Evolutionary conservation across 2,797 vertebrate species (phyloP), one percentile per base, ranked within the genome.

Genomic region (Rhabdomys pumilio): DNA sequence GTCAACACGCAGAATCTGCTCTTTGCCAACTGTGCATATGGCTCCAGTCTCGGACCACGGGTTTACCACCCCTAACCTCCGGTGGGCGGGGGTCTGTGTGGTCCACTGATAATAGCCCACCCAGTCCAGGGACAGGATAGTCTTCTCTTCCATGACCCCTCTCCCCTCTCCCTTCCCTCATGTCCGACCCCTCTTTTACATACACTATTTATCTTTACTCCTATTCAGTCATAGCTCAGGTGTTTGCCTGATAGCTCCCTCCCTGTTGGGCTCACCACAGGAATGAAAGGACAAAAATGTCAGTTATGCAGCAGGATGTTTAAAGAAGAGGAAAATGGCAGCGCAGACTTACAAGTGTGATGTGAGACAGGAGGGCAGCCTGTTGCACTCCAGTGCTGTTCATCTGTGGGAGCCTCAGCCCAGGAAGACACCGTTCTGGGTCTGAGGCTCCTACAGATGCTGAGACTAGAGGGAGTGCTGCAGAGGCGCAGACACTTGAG

Each of bases 21-120:
- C 83, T 38, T 91, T 47, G 86, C 50, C 50, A 4, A 0, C 47
- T 59, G 34, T 7, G 53, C 80, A 7, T 2, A 29, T 14, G 3
- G 0, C 3, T 9, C 6, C 3, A 5, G 3, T 6, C 14, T 57
- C 4, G 0, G 6, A 6, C 57, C 26, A 3, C 34, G 12, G 7
- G 31, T 6, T 55, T 44, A 8, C 8, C 55, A 0, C 20, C 34
- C 38, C 14, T 44, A 31, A 38, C 34, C n/a, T 38, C 53, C 75
- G 19, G 11, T 13, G 89, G 19, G 11, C 13, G 89, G 75, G 69
- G 1, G 41, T 94, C 38, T 69, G 19, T 20, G 15, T 53, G 34
- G 38, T 69, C 29, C 24, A 6, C 29, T 34, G 26, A 65, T 59
- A 44, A 44, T 4, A 11, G 22, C 47, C 26, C 9, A n/a, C 19